Evolutionary conservation across 2,888 invertebrate genomes (phyloP).

Genomic region (Agrochola litura): DNA sequence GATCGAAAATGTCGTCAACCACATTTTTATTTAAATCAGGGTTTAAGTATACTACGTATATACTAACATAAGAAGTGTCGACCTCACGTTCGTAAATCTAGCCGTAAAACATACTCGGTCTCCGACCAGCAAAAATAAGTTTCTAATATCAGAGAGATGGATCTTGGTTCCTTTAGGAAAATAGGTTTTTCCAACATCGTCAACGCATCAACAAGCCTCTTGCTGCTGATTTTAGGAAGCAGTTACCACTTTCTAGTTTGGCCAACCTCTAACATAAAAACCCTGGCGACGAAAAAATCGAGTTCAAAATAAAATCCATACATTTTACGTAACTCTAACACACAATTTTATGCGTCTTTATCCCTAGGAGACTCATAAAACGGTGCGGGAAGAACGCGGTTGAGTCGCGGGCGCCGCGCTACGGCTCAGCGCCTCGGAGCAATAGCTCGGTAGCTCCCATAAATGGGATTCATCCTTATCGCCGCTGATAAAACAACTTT

Average conservation of each 20-base stretch:
- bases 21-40: not conserved
- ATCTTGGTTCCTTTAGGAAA: too few relatives aligned
- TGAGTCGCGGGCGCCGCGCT: constrained; percentile 77
- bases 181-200: not conserved
- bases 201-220: not conserved
- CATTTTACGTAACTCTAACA: constrained; percentile 52
- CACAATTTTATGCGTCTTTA: constrained; percentile 58
- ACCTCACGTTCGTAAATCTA: not conserved
- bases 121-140: not conserved
- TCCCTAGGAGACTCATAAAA: constrained; percentile 82
- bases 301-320: constrained; percentile 45
- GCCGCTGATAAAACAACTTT: constrained; percentile 86
- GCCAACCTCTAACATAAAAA: not conserved
- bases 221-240: not conserved
- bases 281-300: constrained; percentile 9
- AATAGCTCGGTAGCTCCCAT: constrained; percentile 66
- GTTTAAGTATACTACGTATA: accelerated
- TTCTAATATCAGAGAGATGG: not conserved
- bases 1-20: not conserved
- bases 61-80: not conserved
- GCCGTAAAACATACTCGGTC: not conserved
- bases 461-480: constrained; percentile 78
- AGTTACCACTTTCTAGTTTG: not conserved
- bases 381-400: constrained; percentile 83
- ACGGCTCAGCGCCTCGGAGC: constrained; percentile 66